Conservation (phyloP, 2,797 vertebrate genomes). For the Acanthopagrus latus region DNA sequence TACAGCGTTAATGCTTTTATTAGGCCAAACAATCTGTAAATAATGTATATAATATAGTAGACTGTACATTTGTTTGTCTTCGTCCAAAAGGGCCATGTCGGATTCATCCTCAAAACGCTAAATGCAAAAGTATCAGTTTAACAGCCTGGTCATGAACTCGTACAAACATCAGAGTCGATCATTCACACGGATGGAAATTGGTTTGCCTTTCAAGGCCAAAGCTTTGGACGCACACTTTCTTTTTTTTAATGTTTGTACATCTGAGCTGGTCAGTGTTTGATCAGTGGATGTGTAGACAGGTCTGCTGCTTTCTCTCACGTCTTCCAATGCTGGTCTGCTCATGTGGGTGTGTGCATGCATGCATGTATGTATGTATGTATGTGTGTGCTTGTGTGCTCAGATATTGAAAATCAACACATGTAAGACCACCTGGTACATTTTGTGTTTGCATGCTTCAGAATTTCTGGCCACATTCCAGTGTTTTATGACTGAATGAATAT, state of each 20-base stretch:
- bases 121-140: constrained; percentile 29
- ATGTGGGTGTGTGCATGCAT: neutral
- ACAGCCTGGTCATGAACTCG: constrained; percentile 9
- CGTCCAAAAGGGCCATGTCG: constrained; percentile 25
- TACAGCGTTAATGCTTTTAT: constrained; percentile 35
- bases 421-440: constrained; percentile 9
- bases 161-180: constrained; percentile 20
- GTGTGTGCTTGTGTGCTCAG: neutral
- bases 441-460: constrained; percentile 58
- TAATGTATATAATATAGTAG: constrained; percentile 66
- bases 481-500: constrained; percentile 24
- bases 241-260: constrained; percentile 8
- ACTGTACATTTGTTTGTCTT: constrained; percentile 42
- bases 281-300: constrained; percentile 4
- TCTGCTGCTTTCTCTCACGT: constrained; percentile 32
- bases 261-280: constrained; percentile 18
- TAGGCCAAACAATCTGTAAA: constrained; percentile 66
- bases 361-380: neutral
- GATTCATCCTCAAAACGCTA: constrained; percentile 4
- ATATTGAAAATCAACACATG: neutral
- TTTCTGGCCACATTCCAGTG: constrained; percentile 41
- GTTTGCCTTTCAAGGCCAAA: constrained; percentile 34
- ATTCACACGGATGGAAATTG: constrained; percentile 4
- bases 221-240: constrained; percentile 3
- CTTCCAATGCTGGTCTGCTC: constrained; percentile 17